Base-by-base conservation (phyloP, 2,113 vertebrate species). In the Phalacrocorax brasilianus region DNA sequence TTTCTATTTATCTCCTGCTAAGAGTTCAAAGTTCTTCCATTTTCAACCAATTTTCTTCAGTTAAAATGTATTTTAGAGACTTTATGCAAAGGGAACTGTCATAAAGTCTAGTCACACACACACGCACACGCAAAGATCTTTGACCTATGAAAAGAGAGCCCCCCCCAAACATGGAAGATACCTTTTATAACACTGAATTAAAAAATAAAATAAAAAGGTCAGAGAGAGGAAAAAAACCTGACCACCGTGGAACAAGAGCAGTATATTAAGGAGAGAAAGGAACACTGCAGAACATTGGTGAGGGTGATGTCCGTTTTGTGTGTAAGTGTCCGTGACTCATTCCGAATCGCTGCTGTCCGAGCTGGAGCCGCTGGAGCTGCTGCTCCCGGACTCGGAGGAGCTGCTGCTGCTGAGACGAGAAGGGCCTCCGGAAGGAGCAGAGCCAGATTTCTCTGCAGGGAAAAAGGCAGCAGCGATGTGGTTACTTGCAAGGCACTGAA, bases 331-430 rank as follows among this genome's bases (percentile, higher is more conserved):
- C 68, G 1, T 20, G 8, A 50, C 40, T 97, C 96, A 98, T 94
- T 98, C 97, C 1, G 98, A 99, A 95, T 99, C 99, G 26, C 98
- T 98, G 98, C 98, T 99, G 98, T 99, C 99, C 0, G 99, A 99
- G 86, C 98, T 99, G 91, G 98, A 99, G 5, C 98, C 99, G 2
- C 98, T 98, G 77, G 98, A 99, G 91, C 98, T 99, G 98, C 98
- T 99, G 97, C 98, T 98, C 11, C 98, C 98, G 0, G 99, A 99
- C 74, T 99, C 99, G 0, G 99, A 99, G 59, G 99, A 99, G 70
- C 98, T 98, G 98, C 98, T 99, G 97, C 98, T 97, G 88, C 98
- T 98, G 72, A 98, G 98, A 42, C 98, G 97, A 17, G 98, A 98
- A 3, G 98, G 96, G 27, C 99, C 99, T 14, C 99, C 99, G 1